These are phyloP conservation scores for Caenorhabditis doughertyi DNA, from an alignment of 2,888 invertebrate genomes.

Conservation along the genomic window DNA sequence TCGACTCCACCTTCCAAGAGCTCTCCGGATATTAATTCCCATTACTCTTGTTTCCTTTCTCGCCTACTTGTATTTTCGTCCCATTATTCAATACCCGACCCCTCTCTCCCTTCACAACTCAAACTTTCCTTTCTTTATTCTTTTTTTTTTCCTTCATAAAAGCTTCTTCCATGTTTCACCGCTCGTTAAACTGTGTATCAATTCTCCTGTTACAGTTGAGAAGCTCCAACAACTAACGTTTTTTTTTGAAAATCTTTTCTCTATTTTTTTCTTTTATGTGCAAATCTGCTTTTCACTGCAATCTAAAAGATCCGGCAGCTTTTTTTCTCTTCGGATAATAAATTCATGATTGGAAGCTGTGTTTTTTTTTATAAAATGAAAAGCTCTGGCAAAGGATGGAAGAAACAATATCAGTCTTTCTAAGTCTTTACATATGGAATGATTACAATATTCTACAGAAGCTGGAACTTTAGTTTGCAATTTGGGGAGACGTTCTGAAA, in stretches of 20 bases:
- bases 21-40: constrained; percentile 92
- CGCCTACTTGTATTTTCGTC: constrained; percentile 62
- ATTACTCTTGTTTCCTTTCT: constrained; percentile 29
- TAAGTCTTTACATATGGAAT: too few species aligned
- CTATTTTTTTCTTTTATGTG: constrained; percentile 44
- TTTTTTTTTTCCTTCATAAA: constrained; percentile 30
- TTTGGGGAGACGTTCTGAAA: too few species aligned
- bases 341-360: constrained; percentile 39
- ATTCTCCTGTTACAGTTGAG: constrained; percentile 57
- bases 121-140: constrained; percentile 8
- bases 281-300: constrained; percentile 47
- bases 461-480: too few species aligned
- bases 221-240: constrained; percentile 10
- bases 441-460: too few species aligned
- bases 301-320: constrained; percentile 58
- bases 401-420: too few species aligned
- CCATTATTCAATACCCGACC: constrained; percentile 22
- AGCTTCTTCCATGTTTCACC: constrained; percentile 41
- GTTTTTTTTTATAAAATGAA: background rate
- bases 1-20: constrained; percentile 97
- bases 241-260: constrained; percentile 6
- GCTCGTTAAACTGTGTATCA: constrained; percentile 26
- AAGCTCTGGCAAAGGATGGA: too few species aligned
- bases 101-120: constrained; percentile 13
- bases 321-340: constrained; percentile 50